Conservation (phyloP, 2,888 invertebrate species). For the Kryphioiulus occultus region DNA sequence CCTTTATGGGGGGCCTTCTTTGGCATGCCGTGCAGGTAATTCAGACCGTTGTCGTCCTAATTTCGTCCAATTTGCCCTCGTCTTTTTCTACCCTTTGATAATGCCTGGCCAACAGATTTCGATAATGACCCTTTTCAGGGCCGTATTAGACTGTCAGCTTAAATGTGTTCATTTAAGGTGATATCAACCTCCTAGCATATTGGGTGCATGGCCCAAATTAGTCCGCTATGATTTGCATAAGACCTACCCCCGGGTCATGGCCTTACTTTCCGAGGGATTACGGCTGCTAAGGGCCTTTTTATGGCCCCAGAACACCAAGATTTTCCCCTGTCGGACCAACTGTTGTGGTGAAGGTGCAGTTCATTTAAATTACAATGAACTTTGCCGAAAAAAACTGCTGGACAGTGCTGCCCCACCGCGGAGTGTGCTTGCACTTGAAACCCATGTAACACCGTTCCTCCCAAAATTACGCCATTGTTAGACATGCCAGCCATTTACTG, state of each 20-base stretch:
- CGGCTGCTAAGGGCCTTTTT: neutral
- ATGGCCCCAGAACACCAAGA: neutral
- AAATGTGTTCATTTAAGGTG: conserved; percentile 3
- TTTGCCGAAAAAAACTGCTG: neutral
- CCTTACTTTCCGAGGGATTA: neutral
- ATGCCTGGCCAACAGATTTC: neutral
- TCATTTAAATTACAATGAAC: neutral
- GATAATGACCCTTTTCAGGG: conserved; percentile 26
- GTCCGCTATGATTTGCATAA: neutral
- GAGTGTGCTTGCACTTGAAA: neutral
- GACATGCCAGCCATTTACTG: too few species aligned
- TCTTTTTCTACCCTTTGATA: neutral
- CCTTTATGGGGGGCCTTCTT: conserved; percentile 3
- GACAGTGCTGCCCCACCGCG: neutral
- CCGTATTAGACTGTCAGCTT: conserved; percentile 9
- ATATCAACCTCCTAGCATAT: neutral
- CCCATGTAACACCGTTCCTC: too few species aligned
- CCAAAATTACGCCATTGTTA: too few species aligned
- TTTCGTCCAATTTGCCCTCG: neutral
- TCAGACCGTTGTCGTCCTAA: neutral
- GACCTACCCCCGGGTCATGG: neutral
- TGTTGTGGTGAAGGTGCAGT: conserved; percentile 20
- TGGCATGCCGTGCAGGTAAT: neutral
- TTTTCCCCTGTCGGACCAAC: neutral
- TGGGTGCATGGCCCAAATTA: neutral